Base-by-base conservation (phyloP, 2,888 invertebrate species). In the Melinaea marsaeus region DNA sequence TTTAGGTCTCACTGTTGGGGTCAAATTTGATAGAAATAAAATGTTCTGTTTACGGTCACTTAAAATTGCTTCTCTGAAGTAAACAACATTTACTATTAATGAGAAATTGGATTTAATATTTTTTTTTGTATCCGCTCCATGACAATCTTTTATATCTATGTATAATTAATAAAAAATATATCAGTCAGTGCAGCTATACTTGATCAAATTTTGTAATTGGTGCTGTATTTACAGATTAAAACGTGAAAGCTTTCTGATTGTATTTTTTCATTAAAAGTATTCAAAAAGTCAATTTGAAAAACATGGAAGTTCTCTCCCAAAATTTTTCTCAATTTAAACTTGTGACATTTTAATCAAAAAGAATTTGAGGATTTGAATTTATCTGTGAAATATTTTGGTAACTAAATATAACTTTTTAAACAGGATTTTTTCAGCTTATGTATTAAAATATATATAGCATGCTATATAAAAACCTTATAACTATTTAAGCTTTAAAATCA, bases 291-390 rank as follows among this genome's bases (percentile, higher is more conserved):
- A 68, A 69, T 70, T 54, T 55, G 57, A 57, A 55, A 60, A 57
- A 64, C 63, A 69, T 65, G 58, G 66, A 66, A 66, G 37, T 58
- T 59, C 48, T 55, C n/a, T 62, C 57, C 60, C 61, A 46, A 63
- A 54, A 74, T 74, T 67, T 74, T 74, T 74, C 67, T 69, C 71
- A 74, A 73, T 74, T 74, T 72, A 71, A 74, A 73, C 68, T 73
- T 71, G 70, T 70, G 68, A 68, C 66, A 63, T 72, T 74, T 71
- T 71, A 71, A 71, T 72, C 62, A 62, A 66, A 51, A 64, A 64
- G 56, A 55, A 62, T 59, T 64, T 54, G 54, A 48, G 35, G 32
- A 32, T 51, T 51, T 51, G 51, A 51, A 51, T 32, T 51, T 32
- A 22, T 51, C 22, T 22, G 22, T 22, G 22, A 22, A 22, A 22